Conservation (phyloP, 2,888 invertebrate species). For the Protonemura montana region DNA sequence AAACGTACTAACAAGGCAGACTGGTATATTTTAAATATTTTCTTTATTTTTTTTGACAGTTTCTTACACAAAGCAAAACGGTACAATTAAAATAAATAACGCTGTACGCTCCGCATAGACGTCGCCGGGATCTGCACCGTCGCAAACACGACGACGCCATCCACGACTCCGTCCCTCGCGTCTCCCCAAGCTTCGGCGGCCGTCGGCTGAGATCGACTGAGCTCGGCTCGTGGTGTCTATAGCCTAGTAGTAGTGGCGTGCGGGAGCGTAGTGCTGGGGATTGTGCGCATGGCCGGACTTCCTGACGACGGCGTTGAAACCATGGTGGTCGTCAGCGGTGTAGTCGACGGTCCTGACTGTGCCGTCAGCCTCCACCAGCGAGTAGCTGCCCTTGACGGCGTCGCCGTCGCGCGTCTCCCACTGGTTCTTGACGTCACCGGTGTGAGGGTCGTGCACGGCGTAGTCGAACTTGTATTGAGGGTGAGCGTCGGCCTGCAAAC, state of each 20-base stretch:
- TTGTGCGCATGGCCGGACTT: slow-evolving; percentile 51
- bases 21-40: background rate
- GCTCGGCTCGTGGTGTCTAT: background rate
- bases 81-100: background rate
- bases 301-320: slow-evolving; percentile 54
- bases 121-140: background rate
- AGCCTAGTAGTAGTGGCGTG: background rate
- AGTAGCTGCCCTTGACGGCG: slow-evolving; percentile 44
- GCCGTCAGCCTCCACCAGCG: slow-evolving; percentile 43
- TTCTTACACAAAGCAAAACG: background rate
- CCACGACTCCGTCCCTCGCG: background rate
- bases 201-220: no score
- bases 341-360: slow-evolving; percentile 52
- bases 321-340: slow-evolving; percentile 53
- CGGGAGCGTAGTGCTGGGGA: slow-evolving; percentile 28
- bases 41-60: background rate
- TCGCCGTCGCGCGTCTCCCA: slow-evolving; percentile 45
- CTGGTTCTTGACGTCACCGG: slow-evolving; percentile 46
- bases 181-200: background rate
- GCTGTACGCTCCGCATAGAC: background rate
- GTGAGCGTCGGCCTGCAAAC: slow-evolving; percentile 25
- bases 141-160: background rate
- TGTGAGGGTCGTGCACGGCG: slow-evolving; percentile 43
- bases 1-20: no score
- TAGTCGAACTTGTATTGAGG: slow-evolving; percentile 45